A percentile compares a stretch with the other conserved stretches of the same genome.
Conservation (phyloP, 2,888 invertebrate species). For the Lymantria monacha region DNA sequence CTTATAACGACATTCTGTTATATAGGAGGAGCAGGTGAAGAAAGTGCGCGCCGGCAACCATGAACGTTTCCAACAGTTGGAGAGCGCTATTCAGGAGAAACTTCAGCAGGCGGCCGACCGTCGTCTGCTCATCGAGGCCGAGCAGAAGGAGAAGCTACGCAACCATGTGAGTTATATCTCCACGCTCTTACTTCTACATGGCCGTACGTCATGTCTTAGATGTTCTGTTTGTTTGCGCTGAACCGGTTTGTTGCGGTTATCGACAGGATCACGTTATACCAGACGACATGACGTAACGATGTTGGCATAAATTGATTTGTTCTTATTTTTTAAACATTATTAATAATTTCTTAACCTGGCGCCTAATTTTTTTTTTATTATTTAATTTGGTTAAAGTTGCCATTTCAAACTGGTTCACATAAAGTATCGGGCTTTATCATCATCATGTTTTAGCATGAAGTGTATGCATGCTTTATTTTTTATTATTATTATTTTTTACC, state of each 20-base stretch:
- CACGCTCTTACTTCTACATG: neutral
- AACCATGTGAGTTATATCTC: conserved; percentile 86
- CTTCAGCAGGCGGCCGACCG: conserved; percentile 83
- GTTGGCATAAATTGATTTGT: too few species aligned
- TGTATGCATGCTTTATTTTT: conserved; percentile 34
- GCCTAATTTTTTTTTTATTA: neutral
- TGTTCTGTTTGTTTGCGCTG: conserved; percentile 23
- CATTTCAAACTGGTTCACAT: conserved; percentile 29
- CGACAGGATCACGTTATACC: neutral
- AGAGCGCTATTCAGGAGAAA: conserved; percentile 85
- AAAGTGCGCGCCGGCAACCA: conserved; percentile 86
- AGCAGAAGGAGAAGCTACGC: conserved; percentile 89
- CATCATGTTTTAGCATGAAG: conserved; percentile 14
- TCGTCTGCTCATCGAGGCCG: conserved; percentile 87
- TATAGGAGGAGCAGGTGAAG: conserved; percentile 88
- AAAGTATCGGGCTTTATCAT: conserved; percentile 3
- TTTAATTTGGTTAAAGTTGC: neutral
- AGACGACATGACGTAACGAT: too few species aligned
- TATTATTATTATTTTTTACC: conserved; percentile 31
- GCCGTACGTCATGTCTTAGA: conserved; percentile 7
- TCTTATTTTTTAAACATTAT: too few species aligned
- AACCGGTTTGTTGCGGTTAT: conserved; percentile 23
- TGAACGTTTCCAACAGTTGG: conserved; percentile 86
- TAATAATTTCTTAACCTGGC: too few species aligned
- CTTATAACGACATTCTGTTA: too few species aligned